Evolutionary conservation across 1,140 invertebrate species (phyloP).

Genomic region (Drosophila biarmipes): DNA sequence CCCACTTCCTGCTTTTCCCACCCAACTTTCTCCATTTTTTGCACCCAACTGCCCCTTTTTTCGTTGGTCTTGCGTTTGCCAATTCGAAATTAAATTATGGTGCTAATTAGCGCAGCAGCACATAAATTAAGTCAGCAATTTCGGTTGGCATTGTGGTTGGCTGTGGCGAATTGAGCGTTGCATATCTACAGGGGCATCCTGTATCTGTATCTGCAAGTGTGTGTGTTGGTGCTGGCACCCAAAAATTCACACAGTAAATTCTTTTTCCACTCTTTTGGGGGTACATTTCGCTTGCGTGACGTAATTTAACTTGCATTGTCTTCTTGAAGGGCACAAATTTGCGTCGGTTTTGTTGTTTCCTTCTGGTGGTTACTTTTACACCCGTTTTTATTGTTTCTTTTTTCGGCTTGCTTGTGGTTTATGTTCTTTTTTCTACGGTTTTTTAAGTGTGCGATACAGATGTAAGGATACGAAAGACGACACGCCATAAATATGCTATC

Average conservation of each 20-base stretch:
- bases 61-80: constrained; percentile 38
- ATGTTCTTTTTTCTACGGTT: constrained; percentile 12
- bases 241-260: constrained; percentile 71
- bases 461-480: constrained; percentile 12
- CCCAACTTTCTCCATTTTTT: too few species aligned
- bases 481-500: constrained; percentile 36
- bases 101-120: constrained; percentile 66
- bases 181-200: constrained; percentile 47
- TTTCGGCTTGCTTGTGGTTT: constrained; percentile 15
- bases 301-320: constrained; percentile 77
- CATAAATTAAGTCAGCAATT: constrained; percentile 79
- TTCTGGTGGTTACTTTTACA: constrained; percentile 24
- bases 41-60: not conserved
- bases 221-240: constrained; percentile 22
- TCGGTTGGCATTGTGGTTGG: constrained; percentile 69
- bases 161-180: constrained; percentile 54
- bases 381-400: constrained; percentile 30
- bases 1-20: constrained; percentile 10
- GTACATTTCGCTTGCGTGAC: constrained; percentile 41
- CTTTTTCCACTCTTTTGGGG: constrained; percentile 18
- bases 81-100: constrained; percentile 78
- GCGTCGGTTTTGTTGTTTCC: not conserved
- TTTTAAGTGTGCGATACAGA: constrained; percentile 13
- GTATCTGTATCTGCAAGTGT: constrained; percentile 20
- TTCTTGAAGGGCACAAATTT: constrained; percentile 16